Evolutionary conservation across 2,797 vertebrate species (phyloP).

Genomic region (Neosalanx taihuensis): DNA sequence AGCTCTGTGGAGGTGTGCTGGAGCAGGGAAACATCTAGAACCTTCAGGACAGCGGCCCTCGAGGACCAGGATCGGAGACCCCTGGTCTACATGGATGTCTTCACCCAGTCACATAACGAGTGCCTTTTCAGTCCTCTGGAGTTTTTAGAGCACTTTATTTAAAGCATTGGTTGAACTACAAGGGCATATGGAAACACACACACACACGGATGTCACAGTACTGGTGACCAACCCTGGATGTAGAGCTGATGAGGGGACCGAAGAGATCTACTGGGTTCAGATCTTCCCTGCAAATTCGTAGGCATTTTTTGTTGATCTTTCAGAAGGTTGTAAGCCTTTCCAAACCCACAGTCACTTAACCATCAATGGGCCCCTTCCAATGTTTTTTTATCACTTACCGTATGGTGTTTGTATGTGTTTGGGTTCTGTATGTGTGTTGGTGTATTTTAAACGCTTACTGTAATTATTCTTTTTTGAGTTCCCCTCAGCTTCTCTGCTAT

Average conservation of each 20-base stretch:
- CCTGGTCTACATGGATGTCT: not conserved
- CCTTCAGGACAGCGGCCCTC: too few species aligned
- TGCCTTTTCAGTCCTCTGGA: conserved; percentile 9
- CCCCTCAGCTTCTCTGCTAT: not conserved
- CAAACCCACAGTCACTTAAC: conserved; percentile 14
- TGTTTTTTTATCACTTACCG: conserved; percentile 17
- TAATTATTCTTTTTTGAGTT: conserved; percentile 1
- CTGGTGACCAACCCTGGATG: conserved; percentile 20
- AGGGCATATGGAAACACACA: conserved; percentile 19
- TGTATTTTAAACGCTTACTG: conserved; percentile 15
- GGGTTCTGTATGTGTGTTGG: not conserved
- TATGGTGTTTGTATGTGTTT: conserved; percentile 7
- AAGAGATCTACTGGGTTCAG: not conserved
- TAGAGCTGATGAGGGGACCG: not conserved
- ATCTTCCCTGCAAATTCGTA: not conserved
- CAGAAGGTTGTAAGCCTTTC: conserved; percentile 15
- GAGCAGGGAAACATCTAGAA: too few species aligned
- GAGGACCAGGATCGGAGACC: too few species aligned
- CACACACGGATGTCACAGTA: conserved; percentile 7
- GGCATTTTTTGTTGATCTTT: conserved; percentile 19
- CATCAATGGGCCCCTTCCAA: conserved; percentile 11
- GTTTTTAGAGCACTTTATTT: conserved; percentile 20
- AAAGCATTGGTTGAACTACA: conserved; percentile 13
- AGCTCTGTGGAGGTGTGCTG: too few species aligned
- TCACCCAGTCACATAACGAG: conserved; percentile 18